phyloP scores from a whole-genome alignment of 1,140 invertebrate species.

The Bicyclus anynana region DNA sequence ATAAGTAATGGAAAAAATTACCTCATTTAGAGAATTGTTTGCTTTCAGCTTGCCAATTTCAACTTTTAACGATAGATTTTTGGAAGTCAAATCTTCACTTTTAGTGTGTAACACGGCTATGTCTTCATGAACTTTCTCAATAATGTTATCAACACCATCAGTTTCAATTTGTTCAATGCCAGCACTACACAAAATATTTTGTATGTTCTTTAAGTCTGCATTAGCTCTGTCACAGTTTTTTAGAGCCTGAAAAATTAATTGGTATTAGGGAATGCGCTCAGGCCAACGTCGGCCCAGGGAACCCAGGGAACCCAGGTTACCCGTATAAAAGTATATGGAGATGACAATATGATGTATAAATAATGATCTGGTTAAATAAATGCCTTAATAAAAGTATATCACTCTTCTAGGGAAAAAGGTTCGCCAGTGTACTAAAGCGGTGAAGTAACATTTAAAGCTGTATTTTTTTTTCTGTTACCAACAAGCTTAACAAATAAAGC shows the following conservation, averaged over 20 bases:
- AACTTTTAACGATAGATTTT: conserved; percentile 53
- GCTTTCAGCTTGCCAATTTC: conserved; percentile 59
- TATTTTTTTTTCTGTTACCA: too few relatives aligned
- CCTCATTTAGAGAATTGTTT: conserved; percentile 38
- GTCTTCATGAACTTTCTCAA: conserved; percentile 54
- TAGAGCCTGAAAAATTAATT: conserved; percentile 33
- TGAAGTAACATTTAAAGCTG: too few relatives aligned
- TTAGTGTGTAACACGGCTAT: conserved; percentile 47
- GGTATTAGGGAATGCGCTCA: neutral
- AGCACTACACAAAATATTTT: conserved; percentile 55
- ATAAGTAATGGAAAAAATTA: too few relatives aligned
- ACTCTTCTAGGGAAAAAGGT: too few relatives aligned
- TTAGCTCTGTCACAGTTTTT: conserved; percentile 53
- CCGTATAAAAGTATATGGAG: too few relatives aligned
- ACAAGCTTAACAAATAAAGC: too few relatives aligned
- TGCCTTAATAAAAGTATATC: too few relatives aligned
- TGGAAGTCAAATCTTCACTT: conserved; percentile 61
- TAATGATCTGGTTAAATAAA: too few relatives aligned
- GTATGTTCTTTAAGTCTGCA: conserved; percentile 54
- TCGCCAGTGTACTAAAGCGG: too few relatives aligned
- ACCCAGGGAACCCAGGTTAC: too few relatives aligned
- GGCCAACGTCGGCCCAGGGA: too few relatives aligned
- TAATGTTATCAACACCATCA: conserved; percentile 34
- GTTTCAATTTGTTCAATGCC: conserved; percentile 49
- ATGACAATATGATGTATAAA: too few relatives aligned